Conservation (phyloP, 2,113 vertebrate species). For the Toxotes jaculatrix region DNA sequence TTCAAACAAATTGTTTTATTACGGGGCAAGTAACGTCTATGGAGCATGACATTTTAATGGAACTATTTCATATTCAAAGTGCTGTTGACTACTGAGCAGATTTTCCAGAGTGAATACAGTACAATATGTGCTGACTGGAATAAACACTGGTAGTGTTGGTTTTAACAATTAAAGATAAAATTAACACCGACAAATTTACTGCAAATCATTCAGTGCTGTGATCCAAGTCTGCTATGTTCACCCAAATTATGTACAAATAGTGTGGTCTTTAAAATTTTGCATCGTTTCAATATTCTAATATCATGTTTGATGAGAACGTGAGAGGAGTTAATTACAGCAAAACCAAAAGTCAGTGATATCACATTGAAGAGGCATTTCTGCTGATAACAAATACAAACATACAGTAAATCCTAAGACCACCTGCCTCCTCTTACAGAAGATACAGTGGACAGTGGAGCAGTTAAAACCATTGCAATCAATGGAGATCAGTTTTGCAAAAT, state of each 20-base stretch:
- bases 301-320: slow-evolving; percentile 30
- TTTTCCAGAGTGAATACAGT: slow-evolving; percentile 18
- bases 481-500: slow-evolving; percentile 85
- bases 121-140: slow-evolving; percentile 25
- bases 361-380: slow-evolving; percentile 62
- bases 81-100: slow-evolving; percentile 28
- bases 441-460: slow-evolving; percentile 59
- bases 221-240: slow-evolving; percentile 42
- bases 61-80: slow-evolving; percentile 32
- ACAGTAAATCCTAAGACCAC: slow-evolving; percentile 55
- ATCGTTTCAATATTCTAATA: slow-evolving; percentile 14
- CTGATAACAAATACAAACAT: slow-evolving; percentile 62
- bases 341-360: slow-evolving; percentile 39
- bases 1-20: slow-evolving; percentile 55
- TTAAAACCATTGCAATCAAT: slow-evolving; percentile 86
- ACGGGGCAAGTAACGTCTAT: slow-evolving; percentile 12
- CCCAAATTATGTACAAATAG: slow-evolving; percentile 33
- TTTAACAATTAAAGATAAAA: slow-evolving; percentile 28
- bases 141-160: slow-evolving; percentile 14
- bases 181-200: not conserved
- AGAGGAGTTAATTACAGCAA: slow-evolving; percentile 31
- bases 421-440: slow-evolving; percentile 76
- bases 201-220: slow-evolving; percentile 16
- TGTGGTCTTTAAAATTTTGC: slow-evolving; percentile 22
- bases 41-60: slow-evolving; percentile 52